Evolutionary conservation across 2,888 invertebrate genomes (phyloP), one percentile per base, ranked within the genome.

Genomic region (Papilio demoleus): DNA sequence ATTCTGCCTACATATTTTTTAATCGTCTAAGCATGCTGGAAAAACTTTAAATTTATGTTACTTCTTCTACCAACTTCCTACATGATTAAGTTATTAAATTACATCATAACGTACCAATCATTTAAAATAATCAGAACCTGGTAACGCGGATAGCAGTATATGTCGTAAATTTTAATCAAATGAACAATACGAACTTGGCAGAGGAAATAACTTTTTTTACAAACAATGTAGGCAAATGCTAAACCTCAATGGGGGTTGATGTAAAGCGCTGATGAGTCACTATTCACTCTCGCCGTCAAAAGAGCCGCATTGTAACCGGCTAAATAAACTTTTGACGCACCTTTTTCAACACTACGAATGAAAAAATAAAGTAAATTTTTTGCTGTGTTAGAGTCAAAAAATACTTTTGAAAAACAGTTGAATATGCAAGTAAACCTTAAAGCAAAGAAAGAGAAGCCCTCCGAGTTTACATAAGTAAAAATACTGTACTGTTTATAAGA

Each of bases 311-410:
- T 50, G 24, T 50, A 50, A 27, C 24, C 6, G 50, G 14, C 50
- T 50, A 50, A 50, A 50, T 50, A 50, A 50, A 50, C 50, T 50
- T 50, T 50, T 14, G 27, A 27, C 24, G 50, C 27, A 50, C 47
- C 14, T 50, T 50, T 50, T 50, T 27, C 24, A 22, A 50, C 22
- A 50, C 24, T 50, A 27, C 12, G 6, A 6, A 50, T 50, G 14
- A 50, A 50, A 27, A 50, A n/a, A 47, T 2, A 17, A 50, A 50
- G 14, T 5, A 27, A 50, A 50, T 14, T 24, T 9, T 12, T 4
- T 14, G 14, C 11, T 47, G 22, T 14, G 19, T 47, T 40, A 40
- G n/a, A 40, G 8, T 9, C 8, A 14, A 4, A 4, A 5, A 14
- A 1, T 40, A 5, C 40, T 42, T 17, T 17, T 42, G 8, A 2